Evolutionary conservation across 2,888 invertebrate species (phyloP).

Genomic region (Archaeoteleia sp.): DNA sequence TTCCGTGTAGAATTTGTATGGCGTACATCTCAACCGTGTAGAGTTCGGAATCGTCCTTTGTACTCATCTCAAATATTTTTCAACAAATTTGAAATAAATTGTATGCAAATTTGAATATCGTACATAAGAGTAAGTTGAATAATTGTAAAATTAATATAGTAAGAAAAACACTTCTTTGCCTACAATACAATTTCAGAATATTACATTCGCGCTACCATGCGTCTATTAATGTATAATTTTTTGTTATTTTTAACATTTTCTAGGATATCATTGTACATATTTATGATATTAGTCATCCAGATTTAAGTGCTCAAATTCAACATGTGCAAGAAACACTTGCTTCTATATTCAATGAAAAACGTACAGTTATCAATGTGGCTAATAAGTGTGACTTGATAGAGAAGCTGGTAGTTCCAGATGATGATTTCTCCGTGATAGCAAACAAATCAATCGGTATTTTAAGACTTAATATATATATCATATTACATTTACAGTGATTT

Average conservation of each 20-base stretch:
- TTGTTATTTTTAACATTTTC: constrained; percentile 54
- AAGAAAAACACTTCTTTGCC: no score
- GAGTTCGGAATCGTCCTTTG: no score
- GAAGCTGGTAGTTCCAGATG: constrained; percentile 55
- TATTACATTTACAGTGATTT: background rate
- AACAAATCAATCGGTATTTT: constrained; percentile 72
- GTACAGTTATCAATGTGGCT: constrained; percentile 81
- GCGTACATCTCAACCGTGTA: no score
- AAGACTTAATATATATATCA: background rate
- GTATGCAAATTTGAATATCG: no score
- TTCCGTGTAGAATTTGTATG: no score
- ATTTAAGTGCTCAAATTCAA: constrained; percentile 80
- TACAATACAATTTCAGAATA: no score
- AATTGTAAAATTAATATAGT: no score
- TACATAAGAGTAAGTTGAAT: no score
- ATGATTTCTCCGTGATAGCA: constrained; percentile 75
- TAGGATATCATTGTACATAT: constrained; percentile 88
- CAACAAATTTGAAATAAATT: no score
- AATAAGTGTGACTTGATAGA: constrained; percentile 83
- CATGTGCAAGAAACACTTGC: constrained; percentile 82
- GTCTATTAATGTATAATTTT: background rate
- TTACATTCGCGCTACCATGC: background rate
- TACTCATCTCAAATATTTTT: no score
- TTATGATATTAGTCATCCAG: constrained; percentile 85
- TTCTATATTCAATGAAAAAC: constrained; percentile 74